These are phyloP conservation scores for Beaufortia kweichowensis DNA, from an alignment of 2,113 vertebrate genomes.

Conservation along the genomic window DNA sequence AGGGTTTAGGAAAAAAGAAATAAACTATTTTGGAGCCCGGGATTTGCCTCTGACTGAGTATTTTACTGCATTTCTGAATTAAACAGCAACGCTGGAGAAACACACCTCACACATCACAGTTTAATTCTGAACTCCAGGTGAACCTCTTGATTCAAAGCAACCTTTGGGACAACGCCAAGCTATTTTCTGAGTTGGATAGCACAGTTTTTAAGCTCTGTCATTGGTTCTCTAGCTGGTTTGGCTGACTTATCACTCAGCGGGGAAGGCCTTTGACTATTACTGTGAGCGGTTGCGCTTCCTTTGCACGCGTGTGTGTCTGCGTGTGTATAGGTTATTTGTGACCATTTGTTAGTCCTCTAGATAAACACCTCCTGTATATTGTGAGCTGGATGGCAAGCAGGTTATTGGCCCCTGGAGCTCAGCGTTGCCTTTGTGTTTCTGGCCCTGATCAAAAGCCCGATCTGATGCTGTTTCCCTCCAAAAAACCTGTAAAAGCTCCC, in stretches of 20 bases:
- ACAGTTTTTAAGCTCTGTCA: conserved; percentile 18
- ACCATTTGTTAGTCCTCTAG: conserved; percentile 71
- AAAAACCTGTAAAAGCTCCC: conserved; percentile 74
- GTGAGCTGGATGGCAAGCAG: conserved; percentile 66
- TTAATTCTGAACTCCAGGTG: conserved; percentile 29
- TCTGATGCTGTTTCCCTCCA: conserved; percentile 72
- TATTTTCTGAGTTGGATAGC: conserved; percentile 11
- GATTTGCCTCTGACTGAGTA: neutral
- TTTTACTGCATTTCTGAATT: neutral
- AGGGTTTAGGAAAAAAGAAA: neutral
- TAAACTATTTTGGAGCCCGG: neutral
- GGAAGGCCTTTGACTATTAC: conserved; percentile 27
- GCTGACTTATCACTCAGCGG: conserved; percentile 18
- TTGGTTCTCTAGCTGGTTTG: neutral
- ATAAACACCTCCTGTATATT: conserved; percentile 71
- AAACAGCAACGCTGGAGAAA: neutral
- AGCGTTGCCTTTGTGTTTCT: conserved; percentile 72
- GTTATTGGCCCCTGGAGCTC: conserved; percentile 66
- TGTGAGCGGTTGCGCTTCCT: conserved; percentile 43
- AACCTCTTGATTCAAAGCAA: conserved; percentile 36
- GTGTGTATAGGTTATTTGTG: conserved; percentile 58
- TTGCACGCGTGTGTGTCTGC: conserved; percentile 56
- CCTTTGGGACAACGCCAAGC: neutral
- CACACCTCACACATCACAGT: conserved; percentile 1
- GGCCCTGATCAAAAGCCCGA: conserved; percentile 73